phyloP scores from a whole-genome alignment of 2,888 invertebrate species.

The Drosophila pseudotalamancana region DNA sequence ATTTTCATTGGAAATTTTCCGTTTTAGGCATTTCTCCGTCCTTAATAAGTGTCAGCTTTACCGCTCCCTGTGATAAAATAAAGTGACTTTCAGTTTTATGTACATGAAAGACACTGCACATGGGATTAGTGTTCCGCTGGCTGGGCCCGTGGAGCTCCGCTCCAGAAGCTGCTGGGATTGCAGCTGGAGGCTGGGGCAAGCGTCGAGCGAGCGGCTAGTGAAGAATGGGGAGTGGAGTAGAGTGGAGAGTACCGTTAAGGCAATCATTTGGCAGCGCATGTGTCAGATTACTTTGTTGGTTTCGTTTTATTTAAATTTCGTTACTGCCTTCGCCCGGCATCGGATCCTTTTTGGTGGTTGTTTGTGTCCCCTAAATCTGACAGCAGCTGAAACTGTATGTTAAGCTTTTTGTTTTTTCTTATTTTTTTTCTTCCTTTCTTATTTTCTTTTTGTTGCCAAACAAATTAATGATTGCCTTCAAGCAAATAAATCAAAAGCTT shows the following conservation, averaged over 20 bases:
- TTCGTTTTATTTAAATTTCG: conserved; percentile 66
- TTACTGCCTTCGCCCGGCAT: conserved; percentile 24
- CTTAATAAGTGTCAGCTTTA: conserved; percentile 46
- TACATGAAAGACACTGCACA: conserved; percentile 41
- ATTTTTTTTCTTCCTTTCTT: background rate
- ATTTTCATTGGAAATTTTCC: conserved; percentile 3
- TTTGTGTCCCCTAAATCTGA: conserved; percentile 68
- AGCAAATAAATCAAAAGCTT: conserved; percentile 74
- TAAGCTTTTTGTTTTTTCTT: conserved; percentile 40
- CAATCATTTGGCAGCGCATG: conserved; percentile 75
- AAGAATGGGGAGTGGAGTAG: background rate
- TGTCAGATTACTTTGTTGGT: conserved; percentile 75
- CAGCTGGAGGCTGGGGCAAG: conserved; percentile 4
- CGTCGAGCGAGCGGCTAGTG: conserved; percentile 1
- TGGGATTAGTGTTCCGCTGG: conserved; percentile 53
- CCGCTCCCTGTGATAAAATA: conserved; percentile 58
- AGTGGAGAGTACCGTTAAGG: conserved; percentile 36
- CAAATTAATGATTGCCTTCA: conserved; percentile 71
- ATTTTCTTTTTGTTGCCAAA: conserved; percentile 31
- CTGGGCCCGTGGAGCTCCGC: conserved; percentile 5
- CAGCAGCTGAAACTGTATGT: conserved; percentile 65
- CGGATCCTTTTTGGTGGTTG: conserved; percentile 26
- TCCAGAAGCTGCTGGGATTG: conserved; percentile 12
- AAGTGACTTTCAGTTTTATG: conserved; percentile 66
- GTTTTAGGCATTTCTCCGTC: conserved; percentile 6